phyloP scores from a whole-genome alignment of 2,797 vertebrate species.

The Pachyuromys duprasi region DNA sequence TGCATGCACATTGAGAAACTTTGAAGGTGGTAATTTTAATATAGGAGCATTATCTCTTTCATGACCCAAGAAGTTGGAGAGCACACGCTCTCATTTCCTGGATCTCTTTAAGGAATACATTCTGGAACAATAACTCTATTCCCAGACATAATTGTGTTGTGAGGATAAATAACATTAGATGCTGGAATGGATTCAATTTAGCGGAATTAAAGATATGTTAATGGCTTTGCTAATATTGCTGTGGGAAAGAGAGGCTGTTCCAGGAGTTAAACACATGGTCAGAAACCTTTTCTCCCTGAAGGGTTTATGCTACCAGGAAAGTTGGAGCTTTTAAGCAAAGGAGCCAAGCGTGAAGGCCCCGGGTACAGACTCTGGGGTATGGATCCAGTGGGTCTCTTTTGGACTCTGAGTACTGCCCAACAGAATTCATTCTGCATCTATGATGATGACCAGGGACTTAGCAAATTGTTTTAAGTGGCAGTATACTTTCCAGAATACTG shows the following conservation, averaged over 20 bases:
- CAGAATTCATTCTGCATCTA: too few relatives aligned
- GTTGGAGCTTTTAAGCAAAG: neutral
- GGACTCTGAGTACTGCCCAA: neutral
- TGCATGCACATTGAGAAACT: neutral
- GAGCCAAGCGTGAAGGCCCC: neutral
- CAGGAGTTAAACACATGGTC: neutral
- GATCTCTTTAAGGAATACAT: neutral
- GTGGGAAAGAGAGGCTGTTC: neutral
- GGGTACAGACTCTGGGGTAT: too few relatives aligned
- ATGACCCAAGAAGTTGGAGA: neutral
- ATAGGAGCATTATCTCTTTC: neutral
- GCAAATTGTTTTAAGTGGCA: neutral
- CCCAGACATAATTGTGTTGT: constrained; percentile 41
- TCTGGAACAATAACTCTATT: constrained; percentile 17
- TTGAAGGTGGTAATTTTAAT: constrained; percentile 43
- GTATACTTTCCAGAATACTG: neutral
- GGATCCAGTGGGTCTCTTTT: neutral
- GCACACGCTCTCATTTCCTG: neutral
- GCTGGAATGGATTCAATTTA: constrained; percentile 34
- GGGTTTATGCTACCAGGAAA: neutral
- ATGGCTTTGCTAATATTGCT: neutral
- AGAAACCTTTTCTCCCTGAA: neutral
- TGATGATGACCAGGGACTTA: neutral
- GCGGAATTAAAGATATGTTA: neutral
- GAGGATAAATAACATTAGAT: constrained; percentile 30